Conservation (phyloP, 2,797 vertebrate species). For the Mus spretus region DNA sequence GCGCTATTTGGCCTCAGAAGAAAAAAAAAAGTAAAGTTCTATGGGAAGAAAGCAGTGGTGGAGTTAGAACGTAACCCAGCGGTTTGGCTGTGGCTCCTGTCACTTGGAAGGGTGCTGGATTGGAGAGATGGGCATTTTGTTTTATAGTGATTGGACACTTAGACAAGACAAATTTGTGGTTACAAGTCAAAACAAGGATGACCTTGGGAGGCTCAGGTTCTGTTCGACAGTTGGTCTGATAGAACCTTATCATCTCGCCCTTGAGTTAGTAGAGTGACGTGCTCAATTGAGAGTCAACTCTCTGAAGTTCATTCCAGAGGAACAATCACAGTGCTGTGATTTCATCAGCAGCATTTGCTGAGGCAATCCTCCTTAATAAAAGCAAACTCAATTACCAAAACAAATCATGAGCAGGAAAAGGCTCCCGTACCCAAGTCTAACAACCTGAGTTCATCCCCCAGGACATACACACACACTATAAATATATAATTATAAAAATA, state of each 20-base stretch:
- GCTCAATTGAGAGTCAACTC: constrained; percentile 76
- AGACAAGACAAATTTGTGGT: constrained; percentile 89
- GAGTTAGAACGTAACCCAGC: neutral
- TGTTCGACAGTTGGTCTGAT: constrained; percentile 82
- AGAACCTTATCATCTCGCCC: constrained; percentile 85
- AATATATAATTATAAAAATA: neutral
- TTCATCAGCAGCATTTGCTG: constrained; percentile 68
- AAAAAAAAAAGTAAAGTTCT: constrained; percentile 23
- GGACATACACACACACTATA: neutral
- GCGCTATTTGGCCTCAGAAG: constrained; percentile 12
- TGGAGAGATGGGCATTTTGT: constrained; percentile 47
- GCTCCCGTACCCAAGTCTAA: neutral
- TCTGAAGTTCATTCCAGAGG: constrained; percentile 77
- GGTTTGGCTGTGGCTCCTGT: neutral
- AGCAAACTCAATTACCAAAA: constrained; percentile 26
- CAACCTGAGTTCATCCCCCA: neutral
- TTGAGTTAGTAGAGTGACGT: constrained; percentile 84
- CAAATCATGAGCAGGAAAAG: neutral
- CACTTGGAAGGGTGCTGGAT: neutral
- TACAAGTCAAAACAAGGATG: constrained; percentile 91
- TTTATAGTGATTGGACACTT: constrained; percentile 88
- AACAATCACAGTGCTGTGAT: constrained; percentile 55
- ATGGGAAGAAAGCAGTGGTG: constrained; percentile 45
- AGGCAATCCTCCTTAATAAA: constrained; percentile 25
- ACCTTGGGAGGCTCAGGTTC: constrained; percentile 87